Percentiles rank a stretch among this genome's conserved stretches.
Conservation (phyloP, 1,140 invertebrate genomes). For the Globodera rostochiensis region DNA sequence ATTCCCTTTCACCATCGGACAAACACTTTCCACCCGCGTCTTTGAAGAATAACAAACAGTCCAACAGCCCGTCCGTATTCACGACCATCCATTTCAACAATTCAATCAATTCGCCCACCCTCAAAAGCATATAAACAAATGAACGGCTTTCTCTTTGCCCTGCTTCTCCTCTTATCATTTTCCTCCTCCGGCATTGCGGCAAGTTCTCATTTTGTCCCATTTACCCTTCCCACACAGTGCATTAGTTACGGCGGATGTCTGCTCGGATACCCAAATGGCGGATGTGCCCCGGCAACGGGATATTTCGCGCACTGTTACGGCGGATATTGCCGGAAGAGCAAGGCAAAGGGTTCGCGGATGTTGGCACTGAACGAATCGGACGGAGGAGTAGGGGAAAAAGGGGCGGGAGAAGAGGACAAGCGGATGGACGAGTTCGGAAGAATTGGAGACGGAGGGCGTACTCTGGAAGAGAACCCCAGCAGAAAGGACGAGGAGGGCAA, state of each 20-base stretch:
- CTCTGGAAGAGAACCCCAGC: background rate
- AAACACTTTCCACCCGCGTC: too few relatives aligned
- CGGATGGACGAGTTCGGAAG: background rate
- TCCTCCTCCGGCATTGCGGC: background rate
- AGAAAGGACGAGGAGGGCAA: background rate
- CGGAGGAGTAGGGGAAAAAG: background rate
- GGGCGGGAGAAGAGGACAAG: background rate
- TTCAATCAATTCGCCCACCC: too few relatives aligned
- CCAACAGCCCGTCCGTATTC: too few relatives aligned
- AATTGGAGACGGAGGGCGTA: background rate
- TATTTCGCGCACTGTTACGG: constrained; percentile 24
- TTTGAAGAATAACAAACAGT: too few relatives aligned
- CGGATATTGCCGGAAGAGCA: background rate
- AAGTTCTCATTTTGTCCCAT: background rate
- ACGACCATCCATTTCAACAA: too few relatives aligned
- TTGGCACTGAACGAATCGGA: constrained; percentile 19
- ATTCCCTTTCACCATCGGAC: too few relatives aligned
- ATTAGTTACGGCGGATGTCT: constrained; percentile 25
- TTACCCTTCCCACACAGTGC: background rate
- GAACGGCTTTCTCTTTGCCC: background rate
- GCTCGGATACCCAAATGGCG: constrained; percentile 5
- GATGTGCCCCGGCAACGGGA: background rate
- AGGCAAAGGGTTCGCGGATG: constrained; percentile 7
- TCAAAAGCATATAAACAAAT: background rate
- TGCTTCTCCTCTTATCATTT: background rate